Base-by-base conservation (phyloP, 2,888 invertebrate genomes). In the Hirtodrosophila confusa region DNA sequence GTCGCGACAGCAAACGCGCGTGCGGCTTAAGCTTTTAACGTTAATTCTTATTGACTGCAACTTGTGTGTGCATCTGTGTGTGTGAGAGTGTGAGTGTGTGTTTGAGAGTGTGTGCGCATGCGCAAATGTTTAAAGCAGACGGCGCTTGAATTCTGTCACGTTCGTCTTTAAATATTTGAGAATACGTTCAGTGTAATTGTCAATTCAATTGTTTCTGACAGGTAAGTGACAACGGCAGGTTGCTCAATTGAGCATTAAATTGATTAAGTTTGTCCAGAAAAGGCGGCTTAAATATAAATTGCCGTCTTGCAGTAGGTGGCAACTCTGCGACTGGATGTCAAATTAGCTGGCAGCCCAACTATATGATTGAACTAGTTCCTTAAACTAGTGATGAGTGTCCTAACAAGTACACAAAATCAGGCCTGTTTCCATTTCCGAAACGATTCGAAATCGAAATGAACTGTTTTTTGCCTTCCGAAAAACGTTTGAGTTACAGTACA, bases 1-100 rank as follows among this genome's bases (percentile, higher is more conserved):
- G 80, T 80, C 72, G 84, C 87, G 84, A 86, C 76, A 88, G 88
- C 63, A 75, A 86, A 73, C 86, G 84, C 88, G 86, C 62, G 88
- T 84, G 66, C 71, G 64, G 84, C 73, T 86, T 62, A 39, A 69
- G 69, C 60, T 68, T 49, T 68, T 44, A 50, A 77, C 50, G 70
- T 50, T 87, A 66, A 87, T 85, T 66, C 75, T 51, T 55, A 43
- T 51, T 71, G 72, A 76, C 83, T 78, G 71, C 69, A 61, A 45
- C 17, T 47, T 9, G 29, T 53, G 9, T 39, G 17, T 36, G 9
- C 41, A 2, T 11, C 12, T 47, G 33, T 63, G 10, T 45, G 23
- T 35, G 29, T 43, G 48, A 48, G 10, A 35, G 8, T 53, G 36
- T 27, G n/a, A 41, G n/a, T 51, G 33, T 33, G 11, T 11, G 29